A percentile compares a stretch with the other conserved stretches of the same genome.
Conservation (phyloP, 2,113 vertebrate genomes). For the Hyperopisus bebe region DNA sequence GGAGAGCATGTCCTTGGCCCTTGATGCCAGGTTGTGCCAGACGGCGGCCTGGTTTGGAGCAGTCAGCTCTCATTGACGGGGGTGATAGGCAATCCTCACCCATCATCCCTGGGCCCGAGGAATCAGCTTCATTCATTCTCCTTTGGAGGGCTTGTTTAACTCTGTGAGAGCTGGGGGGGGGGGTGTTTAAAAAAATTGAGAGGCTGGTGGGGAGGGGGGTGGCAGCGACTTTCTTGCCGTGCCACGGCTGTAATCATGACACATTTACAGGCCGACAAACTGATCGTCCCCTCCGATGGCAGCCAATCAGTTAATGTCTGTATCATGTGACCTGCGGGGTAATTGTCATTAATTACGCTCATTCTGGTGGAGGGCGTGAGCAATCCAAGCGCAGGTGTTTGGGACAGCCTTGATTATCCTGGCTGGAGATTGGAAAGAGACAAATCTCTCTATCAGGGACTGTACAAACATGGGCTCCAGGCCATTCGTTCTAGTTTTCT, state of each 20-base stretch:
- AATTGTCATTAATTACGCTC: slow-evolving; percentile 79
- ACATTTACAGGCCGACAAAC: slow-evolving; percentile 69
- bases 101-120: slow-evolving; percentile 17
- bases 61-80: not conserved
- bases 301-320: slow-evolving; percentile 67
- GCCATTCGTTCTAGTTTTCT: slow-evolving; percentile 64
- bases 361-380: slow-evolving; percentile 64
- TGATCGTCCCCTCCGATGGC: slow-evolving; percentile 52
- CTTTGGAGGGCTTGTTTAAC: slow-evolving; percentile 64
- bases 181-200: slow-evolving; percentile 62
- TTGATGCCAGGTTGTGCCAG: not conserved
- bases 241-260: slow-evolving; percentile 71
- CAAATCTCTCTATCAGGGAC: slow-evolving; percentile 52
- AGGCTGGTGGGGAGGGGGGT: slow-evolving; percentile 39
- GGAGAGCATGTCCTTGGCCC: not conserved
- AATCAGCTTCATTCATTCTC: slow-evolving; percentile 57
- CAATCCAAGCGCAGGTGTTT: slow-evolving; percentile 71
- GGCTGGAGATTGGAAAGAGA: slow-evolving; percentile 53
- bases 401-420: slow-evolving; percentile 63
- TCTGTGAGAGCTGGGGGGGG: slow-evolving; percentile 53
- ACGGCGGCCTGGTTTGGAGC: not conserved
- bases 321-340: slow-evolving; percentile 69
- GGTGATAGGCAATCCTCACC: slow-evolving; percentile 27
- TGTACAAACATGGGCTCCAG: slow-evolving; percentile 43
- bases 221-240: slow-evolving; percentile 38